Evolutionary conservation across 2,888 invertebrate species (phyloP), one percentile per base, ranked within the genome.

Genomic region (Chrysotoxum bicinctum): DNA sequence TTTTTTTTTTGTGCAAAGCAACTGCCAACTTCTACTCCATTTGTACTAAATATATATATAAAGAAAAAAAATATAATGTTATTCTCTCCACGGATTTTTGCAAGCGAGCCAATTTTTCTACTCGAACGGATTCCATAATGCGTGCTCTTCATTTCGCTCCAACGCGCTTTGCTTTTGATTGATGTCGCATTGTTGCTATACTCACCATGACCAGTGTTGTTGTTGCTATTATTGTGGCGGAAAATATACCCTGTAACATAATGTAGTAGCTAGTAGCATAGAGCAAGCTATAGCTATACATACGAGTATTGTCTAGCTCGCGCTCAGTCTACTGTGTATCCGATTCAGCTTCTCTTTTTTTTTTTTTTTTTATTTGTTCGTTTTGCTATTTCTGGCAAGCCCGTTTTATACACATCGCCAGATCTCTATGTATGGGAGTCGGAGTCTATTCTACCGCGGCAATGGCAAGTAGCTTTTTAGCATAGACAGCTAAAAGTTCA

Each of bases 401-500:
- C 81, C 76, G 81, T 76, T 68, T 85, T 75, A 80, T 80, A 81
- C 70, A 85, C 62, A 81, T 56, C 40, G 56, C 73, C 60, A 66
- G 52, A 68, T 52, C 66, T 79, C 69, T 83, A 79, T 79, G 83
- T 83, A 60, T 84, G 70, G 50, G 26, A 26, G n/a, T n/a, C n/a
- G n/a, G 72, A 75, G 80, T 80, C 80, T 84, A 84, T 75, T 80
- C 58, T 74, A 72, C 75, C 77, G 77, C 76, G 72, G 75, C 75
- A 64, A 64, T 43, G 43, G 62, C 64, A 85, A 85, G 85, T 81
- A 85, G 85, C 85, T 85, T 85, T 85, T 85, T 76, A 85, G 85
- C 85, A 85, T 85, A 85, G 85, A 81, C 85, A 85, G 85, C 85
- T 85, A 85, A 85, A 85, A 85, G 85, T 85, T 85, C 81, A 73